phyloP scores from a whole-genome alignment of 2,888 invertebrate species.

The Andrena bicolor region DNA sequence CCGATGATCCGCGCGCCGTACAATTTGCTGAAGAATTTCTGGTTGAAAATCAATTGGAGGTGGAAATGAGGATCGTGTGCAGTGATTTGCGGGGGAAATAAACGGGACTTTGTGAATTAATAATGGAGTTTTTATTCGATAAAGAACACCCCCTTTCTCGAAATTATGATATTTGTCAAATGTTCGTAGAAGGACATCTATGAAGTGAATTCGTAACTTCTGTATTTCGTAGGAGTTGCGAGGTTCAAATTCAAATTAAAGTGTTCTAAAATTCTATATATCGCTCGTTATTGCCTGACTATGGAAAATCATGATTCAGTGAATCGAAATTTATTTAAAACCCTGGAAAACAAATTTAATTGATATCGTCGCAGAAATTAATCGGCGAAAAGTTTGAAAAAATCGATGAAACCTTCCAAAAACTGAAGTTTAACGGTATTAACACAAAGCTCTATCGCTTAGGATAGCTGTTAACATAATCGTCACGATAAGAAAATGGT shows the following conservation, averaged over 20 bases:
- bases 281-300: neutral
- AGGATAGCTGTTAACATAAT: neutral
- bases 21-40: constrained; percentile 21
- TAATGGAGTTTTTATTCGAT: neutral
- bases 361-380: too few relatives aligned
- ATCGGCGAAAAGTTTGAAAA: too few relatives aligned
- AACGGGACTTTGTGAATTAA: neutral
- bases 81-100: neutral
- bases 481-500: constrained; percentile 17
- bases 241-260: neutral
- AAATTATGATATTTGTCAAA: neutral
- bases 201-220: neutral
- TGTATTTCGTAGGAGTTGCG: neutral
- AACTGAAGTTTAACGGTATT: neutral
- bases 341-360: too few relatives aligned
- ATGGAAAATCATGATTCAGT: too few relatives aligned
- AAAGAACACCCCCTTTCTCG: neutral
- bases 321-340: too few relatives aligned
- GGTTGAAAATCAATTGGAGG: neutral
- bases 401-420: neutral
- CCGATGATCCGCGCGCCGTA: constrained; percentile 23
- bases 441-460: neutral
- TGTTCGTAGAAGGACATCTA: constrained; percentile 7
- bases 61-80: too few relatives aligned
- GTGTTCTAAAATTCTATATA: neutral